A percentile compares a stretch with the other conserved stretches of the same genome.
Evolutionary conservation across 1,140 invertebrate species (phyloP).

Genomic region (Orius laevigatus): DNA sequence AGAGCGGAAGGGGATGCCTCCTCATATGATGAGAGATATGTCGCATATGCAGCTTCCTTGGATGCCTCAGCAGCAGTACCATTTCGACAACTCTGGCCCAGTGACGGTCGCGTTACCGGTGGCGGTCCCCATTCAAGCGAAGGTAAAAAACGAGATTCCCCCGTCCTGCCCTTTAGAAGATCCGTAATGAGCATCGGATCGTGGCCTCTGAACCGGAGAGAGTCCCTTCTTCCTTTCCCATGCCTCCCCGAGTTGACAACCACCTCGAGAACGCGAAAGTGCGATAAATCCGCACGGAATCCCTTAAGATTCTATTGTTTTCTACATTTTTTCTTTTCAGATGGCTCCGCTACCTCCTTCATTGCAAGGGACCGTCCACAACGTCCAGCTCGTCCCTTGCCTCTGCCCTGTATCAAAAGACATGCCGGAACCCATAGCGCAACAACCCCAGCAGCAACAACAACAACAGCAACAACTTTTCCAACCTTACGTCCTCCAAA

Average conservation of each 20-base stretch:
- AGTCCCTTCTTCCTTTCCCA: too few relatives aligned
- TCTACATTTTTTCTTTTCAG: background rate
- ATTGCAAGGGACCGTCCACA: constrained; percentile 11
- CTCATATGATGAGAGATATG: too few relatives aligned
- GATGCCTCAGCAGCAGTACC: background rate
- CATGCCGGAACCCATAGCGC: background rate
- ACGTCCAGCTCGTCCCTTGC: constrained; percentile 16
- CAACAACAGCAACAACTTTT: background rate
- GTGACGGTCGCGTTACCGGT: constrained; percentile 8
- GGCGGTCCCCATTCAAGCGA: constrained; percentile 10
- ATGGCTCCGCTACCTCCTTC: constrained; percentile 1
- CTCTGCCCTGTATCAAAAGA: constrained; percentile 15
- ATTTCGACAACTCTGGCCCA: constrained; percentile 2
- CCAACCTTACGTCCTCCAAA: too few relatives aligned
- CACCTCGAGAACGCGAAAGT: too few relatives aligned
- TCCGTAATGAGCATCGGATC: too few relatives aligned
- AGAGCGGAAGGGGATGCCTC: too few relatives aligned
- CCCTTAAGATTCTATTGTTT: background rate
- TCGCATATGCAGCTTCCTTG: too few relatives aligned
- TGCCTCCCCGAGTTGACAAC: too few relatives aligned
- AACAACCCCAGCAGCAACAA: background rate
- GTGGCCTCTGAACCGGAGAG: too few relatives aligned
- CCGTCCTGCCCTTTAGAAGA: background rate
- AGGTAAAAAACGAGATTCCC: constrained; percentile 7
- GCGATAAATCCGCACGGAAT: too few relatives aligned